Base-by-base conservation (phyloP, 2,113 vertebrate species). In the Lanius ludovicianus region DNA sequence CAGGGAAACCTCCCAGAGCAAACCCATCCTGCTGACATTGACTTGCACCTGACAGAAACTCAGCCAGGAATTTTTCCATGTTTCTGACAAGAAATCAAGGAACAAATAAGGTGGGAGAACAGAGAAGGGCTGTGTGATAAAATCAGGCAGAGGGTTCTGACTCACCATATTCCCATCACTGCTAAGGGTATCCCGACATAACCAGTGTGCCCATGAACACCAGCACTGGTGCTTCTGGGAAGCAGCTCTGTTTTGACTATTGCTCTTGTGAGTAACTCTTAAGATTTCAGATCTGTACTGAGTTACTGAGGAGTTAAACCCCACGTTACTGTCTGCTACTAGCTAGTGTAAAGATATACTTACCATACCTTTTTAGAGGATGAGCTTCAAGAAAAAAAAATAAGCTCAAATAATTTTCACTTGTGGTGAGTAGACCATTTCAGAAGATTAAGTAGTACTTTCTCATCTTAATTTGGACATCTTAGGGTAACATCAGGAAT, bases 341-440 rank as follows among this genome's bases (percentile, higher is more conserved):
- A 41, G 44, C 88, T 71, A 20, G 22, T 7, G 33, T 35, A 20
- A 55, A 88, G 75, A 60, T 9, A 89, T 97, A 96, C 96, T 97
- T 97, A 97, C 96, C 95, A 8, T 50, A 52, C 56, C 53, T 39
- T 67, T 70, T 68, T 55, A 95, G 64, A 64, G 76, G 28, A 31
- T 22, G 15, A 94, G 73, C 90, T 89, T 90, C 63, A 82, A 83
- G 86, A 79, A 88, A 39, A 74, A 83, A n/a, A 59, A 24, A 46
- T n/a, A 70, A 88, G 46, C 93, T 64, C 88, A 78, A 86, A 27
- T 14, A 83, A 52, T 78, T 87, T 59, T 81, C 92, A 87, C 22
- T 13, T 75, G 52, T 84, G 49, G 14, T 5, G 73, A 93, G 90
- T 0, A 89, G 89, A 53, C 4, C 85, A 39, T 89, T 95, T 90